Evolutionary conservation across 1,140 invertebrate species (phyloP).

Genomic region (Aphaenogaster floridana): DNA sequence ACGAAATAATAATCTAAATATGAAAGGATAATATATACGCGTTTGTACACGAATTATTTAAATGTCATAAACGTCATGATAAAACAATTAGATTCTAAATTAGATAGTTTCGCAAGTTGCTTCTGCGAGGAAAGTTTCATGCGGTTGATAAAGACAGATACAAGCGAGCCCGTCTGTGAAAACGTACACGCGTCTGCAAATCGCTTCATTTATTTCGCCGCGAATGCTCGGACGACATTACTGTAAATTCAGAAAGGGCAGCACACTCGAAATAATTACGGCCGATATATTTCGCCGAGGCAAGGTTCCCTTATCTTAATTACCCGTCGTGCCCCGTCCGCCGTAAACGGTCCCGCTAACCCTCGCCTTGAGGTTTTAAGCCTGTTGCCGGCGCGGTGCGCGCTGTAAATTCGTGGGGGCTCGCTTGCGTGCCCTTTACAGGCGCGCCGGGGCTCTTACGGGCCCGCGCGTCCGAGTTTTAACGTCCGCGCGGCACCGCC

Average conservation of each 20-base stretch:
- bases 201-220: slow-evolving; percentile 2
- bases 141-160: background rate
- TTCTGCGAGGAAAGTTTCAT: background rate
- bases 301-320: slow-evolving; percentile 65
- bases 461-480: slow-evolving; percentile 72
- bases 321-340: slow-evolving; percentile 46
- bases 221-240: background rate
- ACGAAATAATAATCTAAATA: background rate
- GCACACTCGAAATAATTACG: slow-evolving; percentile 46
- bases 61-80: background rate
- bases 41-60: background rate
- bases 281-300: slow-evolving; percentile 47
- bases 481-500: slow-evolving; percentile 72
- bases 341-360: slow-evolving; percentile 47
- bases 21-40: slow-evolving; percentile 8
- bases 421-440: slow-evolving; percentile 75
- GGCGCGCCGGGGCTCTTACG: slow-evolving; percentile 66
- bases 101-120: background rate
- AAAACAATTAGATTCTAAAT: background rate
- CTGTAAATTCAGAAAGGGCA: slow-evolving; percentile 43
- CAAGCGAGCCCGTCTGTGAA: background rate
- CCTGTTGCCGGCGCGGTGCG: slow-evolving; percentile 57
- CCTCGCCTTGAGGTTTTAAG: slow-evolving; percentile 35
- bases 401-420: slow-evolving; percentile 74
- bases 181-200: slow-evolving; percentile 1